Evolutionary conservation across 2,113 vertebrate genomes (phyloP).

Genomic region (Pantherophis guttatus): DNA sequence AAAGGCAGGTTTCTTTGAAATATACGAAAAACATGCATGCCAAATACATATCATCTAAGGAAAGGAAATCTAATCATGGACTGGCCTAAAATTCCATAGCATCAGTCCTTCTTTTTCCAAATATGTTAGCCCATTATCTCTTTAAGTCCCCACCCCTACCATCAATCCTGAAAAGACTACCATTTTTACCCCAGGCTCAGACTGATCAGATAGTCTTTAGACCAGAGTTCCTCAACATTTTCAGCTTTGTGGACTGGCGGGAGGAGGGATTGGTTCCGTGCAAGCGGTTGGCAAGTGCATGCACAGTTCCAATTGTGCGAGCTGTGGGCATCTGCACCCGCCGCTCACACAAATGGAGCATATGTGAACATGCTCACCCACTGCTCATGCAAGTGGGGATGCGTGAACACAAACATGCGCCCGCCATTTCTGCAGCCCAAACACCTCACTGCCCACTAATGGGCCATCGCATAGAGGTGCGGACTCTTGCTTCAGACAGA

Average conservation of each 20-base stretch:
- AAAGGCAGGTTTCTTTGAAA: background rate
- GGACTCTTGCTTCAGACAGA: background rate
- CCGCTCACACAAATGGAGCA: too few relatives aligned
- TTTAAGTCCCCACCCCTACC: too few relatives aligned
- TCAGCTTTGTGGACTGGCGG: too few relatives aligned
- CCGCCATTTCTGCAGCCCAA: too few relatives aligned
- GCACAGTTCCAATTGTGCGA: too few relatives aligned
- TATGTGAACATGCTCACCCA: too few relatives aligned
- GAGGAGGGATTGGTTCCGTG: too few relatives aligned
- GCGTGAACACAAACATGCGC: too few relatives aligned
- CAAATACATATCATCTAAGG: background rate
- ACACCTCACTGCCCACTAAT: too few relatives aligned
- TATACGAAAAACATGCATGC: background rate
- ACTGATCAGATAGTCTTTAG: background rate
- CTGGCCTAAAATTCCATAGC: background rate
- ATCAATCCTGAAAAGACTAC: background rate
- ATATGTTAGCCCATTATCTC: background rate
- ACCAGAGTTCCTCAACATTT: background rate
- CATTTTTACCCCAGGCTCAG: background rate
- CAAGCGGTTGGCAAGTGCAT: too few relatives aligned
- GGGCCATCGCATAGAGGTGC: background rate
- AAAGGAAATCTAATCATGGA: background rate
- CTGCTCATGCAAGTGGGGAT: too few relatives aligned
- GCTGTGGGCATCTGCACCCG: too few relatives aligned
- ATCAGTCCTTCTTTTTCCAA: background rate